Evolutionary conservation across 2,888 invertebrate genomes (phyloP).

Genomic region (Mechanitis messenoides): DNA sequence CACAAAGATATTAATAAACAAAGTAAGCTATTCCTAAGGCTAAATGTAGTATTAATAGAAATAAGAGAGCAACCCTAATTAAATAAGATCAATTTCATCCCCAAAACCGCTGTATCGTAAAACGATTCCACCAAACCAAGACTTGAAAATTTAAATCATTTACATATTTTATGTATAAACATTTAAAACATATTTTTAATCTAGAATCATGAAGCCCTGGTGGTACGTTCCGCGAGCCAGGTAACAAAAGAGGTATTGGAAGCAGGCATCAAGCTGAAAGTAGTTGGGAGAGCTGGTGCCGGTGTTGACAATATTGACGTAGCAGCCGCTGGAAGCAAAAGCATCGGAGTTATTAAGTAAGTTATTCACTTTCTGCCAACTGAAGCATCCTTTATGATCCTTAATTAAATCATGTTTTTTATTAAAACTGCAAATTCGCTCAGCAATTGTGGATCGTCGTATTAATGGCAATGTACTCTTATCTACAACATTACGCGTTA

Average conservation of each 20-base stretch:
- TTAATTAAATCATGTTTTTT: neutral
- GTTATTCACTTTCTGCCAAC: conserved; percentile 39
- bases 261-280: conserved; percentile 84
- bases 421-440: too few relatives aligned
- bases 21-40: too few relatives aligned
- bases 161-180: neutral
- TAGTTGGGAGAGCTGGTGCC: conserved; percentile 97
- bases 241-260: conserved; percentile 91
- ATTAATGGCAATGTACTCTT: conserved; percentile 21
- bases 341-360: conserved; percentile 96
- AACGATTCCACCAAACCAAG: too few relatives aligned
- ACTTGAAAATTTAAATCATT: too few relatives aligned
- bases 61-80: too few relatives aligned
- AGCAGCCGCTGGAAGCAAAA: conserved; percentile 86
- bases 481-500: conserved; percentile 10
- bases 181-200: conserved; percentile 19
- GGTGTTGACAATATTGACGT: conserved; percentile 99
- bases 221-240: conserved; percentile 96
- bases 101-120: too few relatives aligned
- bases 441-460: too few relatives aligned
- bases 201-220: conserved; percentile 93
- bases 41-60: too few relatives aligned
- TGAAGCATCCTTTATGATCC: neutral
- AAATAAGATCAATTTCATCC: too few relatives aligned
- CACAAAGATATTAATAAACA: too few relatives aligned